Percentiles rank a stretch among this genome's conserved stretches.
These are phyloP conservation scores for Digitonthophagus gazella DNA, from an alignment of 2,888 invertebrate species.

Conservation along the genomic window DNA sequence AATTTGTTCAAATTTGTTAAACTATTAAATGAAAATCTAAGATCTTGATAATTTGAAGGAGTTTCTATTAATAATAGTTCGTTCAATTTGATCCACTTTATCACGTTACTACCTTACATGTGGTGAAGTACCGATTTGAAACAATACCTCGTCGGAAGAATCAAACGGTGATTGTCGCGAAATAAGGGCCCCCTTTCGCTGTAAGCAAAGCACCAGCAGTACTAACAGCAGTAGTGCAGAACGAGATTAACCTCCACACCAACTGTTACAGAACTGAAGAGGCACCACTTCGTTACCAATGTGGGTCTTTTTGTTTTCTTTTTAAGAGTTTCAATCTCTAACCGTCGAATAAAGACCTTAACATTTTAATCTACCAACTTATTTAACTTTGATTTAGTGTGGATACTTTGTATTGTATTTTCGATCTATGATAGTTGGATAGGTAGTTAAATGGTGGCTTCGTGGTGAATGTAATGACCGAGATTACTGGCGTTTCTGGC, in stretches of 20 bases:
- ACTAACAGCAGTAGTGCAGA: neutral
- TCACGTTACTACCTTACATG: neutral
- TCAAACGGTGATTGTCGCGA: neutral
- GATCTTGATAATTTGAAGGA: too few species aligned
- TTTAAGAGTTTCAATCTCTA: too few species aligned
- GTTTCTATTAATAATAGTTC: too few species aligned
- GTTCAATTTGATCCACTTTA: neutral
- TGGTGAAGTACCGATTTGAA: neutral
- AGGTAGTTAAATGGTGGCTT: neutral
- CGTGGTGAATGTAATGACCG: neutral
- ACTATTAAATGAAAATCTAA: too few species aligned
- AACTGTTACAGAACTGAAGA: neutral
- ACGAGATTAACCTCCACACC: neutral
- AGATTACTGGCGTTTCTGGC: conserved; percentile 8
- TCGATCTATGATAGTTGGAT: neutral
- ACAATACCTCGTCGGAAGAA: neutral
- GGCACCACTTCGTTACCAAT: neutral
- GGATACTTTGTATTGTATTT: neutral
- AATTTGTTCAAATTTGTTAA: too few species aligned
- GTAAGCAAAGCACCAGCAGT: neutral
- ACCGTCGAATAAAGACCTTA: too few species aligned
- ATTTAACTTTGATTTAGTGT: too few species aligned
- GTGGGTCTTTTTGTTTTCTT: neutral
- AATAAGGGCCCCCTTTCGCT: neutral
- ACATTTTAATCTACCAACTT: too few species aligned